Base-by-base conservation (phyloP, 2,113 vertebrate genomes). In the Indicator maculatus region DNA sequence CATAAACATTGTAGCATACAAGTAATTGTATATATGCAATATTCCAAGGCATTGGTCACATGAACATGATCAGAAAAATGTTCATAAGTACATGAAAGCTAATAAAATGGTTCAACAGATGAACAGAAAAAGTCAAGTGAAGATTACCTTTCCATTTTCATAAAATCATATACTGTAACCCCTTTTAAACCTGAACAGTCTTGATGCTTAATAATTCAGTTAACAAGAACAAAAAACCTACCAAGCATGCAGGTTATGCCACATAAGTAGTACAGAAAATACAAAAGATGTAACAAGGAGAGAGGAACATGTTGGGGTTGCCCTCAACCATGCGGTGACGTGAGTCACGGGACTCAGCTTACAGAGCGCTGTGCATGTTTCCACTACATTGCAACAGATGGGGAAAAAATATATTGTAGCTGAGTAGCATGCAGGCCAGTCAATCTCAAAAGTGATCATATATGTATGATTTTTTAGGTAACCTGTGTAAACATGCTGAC, bases 401-500 rank as follows among this genome's bases (percentile, higher is more conserved):
- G 95, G 96, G 91, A 83, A 97, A 96, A 95, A 96, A 96, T 67
- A 96, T n/a, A 97, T 36, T 88, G 71, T 38, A 97, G 96, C 93
- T 95, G 93, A 97, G 91, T 53, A 96, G 88, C 98, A 98, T 98
- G 98, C 98, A 98, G 95, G 90, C 97, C 96, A 96, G 75, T 86
- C 96, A 93, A 93, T 88, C 95, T 96, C 96, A 97, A 89, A 95
- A 97, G 93, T 97, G 93, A 97, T 90, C 92, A 95, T 90, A 91
- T 93, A 97, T 19, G 38, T 69, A 98, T 89, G 92, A 97, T 91
- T 96, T 96, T 52, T 97, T 74, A 95, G 95, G 94, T 98, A 98
- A 98, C 98, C 98, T 98, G 98, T 95, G 52, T 63, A 97, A 97
- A 97, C 94, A 39, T 98, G 96, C 94, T 96, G 97, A 97, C 95